Evolutionary conservation across 1,140 invertebrate genomes (phyloP), one percentile per base, ranked within the genome.

Genomic region (Elysia chlorotica): DNA sequence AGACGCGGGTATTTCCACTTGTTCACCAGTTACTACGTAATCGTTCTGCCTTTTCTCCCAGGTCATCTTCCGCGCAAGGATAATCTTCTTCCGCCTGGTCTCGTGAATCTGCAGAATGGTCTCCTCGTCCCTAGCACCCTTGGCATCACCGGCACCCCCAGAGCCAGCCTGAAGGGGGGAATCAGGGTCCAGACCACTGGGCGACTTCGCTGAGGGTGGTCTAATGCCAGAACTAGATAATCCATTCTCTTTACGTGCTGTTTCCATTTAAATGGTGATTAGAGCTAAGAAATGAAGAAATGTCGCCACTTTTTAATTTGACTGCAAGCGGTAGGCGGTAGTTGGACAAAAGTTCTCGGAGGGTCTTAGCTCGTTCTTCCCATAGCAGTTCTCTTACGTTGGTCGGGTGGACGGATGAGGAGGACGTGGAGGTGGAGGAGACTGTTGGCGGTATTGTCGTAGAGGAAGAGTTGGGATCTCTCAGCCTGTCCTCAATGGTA

Each of bases 41-140:
- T 80, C 79, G 35, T 77, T 76, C 61, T 73, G 68, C 23, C 74
- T 70, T 70, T 76, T 74, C 30, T 82, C 79, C 80, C 80, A 82
- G 36, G 80, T 76, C 74, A 82, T 76, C 35, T 75, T 71, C 0
- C 76, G 73, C 10, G 74, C 75, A 30, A 76, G 56, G 0, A 82
- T 73, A 17, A 79, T 74, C 71, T 80, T 80, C 30, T 71, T 73
- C 19, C 79, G 59, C 30, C 76, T 35, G 19, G 76, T 48, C 65
- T 82, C 80, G 53, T 78, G 66, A 23, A 82, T 69, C 31, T 80
- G 74, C 10, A 79, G 33, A 17, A 74, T 65, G 2, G 57, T 54
- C 30, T 78, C 76, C 30, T 72, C 65, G 14, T 71, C 38, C 14
- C 65, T 72, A 17, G 62, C 65, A n/a, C n/a, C n/a, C n/a, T n/a